phyloP scores from a whole-genome alignment of 92 coral and sea anemone species.

The Plumapathes pennacea region DNA sequence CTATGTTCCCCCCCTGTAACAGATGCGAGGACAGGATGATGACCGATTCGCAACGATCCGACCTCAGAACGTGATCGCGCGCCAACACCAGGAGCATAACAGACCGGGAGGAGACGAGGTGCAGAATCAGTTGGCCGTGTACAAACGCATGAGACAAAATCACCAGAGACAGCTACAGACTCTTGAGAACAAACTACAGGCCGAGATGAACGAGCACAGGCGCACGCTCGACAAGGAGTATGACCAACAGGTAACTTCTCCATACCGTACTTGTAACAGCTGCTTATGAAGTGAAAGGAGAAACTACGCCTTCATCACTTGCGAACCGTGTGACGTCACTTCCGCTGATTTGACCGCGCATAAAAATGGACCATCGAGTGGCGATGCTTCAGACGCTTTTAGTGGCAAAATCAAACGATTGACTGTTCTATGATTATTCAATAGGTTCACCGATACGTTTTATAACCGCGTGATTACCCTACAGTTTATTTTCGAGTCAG shows the following conservation, averaged over 20 bases:
- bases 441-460: too few relatives aligned
- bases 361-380: too few relatives aligned
- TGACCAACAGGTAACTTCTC: slow-evolving; percentile 92
- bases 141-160: slow-evolving; percentile 91
- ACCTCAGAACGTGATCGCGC: slow-evolving; percentile 92
- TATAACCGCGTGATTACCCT: too few relatives aligned
- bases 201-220: slow-evolving; percentile 97
- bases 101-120: slow-evolving; percentile 80
- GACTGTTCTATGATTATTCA: too few relatives aligned
- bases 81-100: slow-evolving; percentile 83
- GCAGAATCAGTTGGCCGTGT: slow-evolving; percentile 93
- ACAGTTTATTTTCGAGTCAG: too few relatives aligned
- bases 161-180: slow-evolving; percentile 84
- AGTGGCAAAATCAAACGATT: too few relatives aligned
- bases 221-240: slow-evolving; percentile 87
- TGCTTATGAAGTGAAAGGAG: too few relatives aligned
- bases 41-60: slow-evolving; percentile 98
- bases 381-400: too few relatives aligned
- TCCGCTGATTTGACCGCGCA: too few relatives aligned
- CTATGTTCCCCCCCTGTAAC: slow-evolving; percentile 2
- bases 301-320: too few relatives aligned
- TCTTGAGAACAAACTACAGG: slow-evolving; percentile 76
- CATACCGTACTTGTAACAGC: too few relatives aligned
- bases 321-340: too few relatives aligned
- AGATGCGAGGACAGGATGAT: slow-evolving; percentile 74